Evolutionary conservation across 2,113 vertebrate species (phyloP).

Genomic region (Ivindomyrus marchei): DNA sequence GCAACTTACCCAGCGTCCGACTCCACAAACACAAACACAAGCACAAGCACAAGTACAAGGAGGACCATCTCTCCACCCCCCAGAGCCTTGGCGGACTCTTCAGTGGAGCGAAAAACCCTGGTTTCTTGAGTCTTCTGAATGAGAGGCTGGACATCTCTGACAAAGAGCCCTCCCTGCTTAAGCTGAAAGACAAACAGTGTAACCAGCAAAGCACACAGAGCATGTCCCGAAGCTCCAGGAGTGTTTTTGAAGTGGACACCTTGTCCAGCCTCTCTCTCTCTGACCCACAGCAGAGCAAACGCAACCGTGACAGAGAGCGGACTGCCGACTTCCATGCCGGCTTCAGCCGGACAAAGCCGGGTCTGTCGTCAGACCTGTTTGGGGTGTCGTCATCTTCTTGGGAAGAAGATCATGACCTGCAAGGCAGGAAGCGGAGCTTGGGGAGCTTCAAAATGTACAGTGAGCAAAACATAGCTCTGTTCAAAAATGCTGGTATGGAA

Average conservation of each 20-base stretch:
- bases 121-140: slow-evolving; percentile 67
- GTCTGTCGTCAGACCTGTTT: slow-evolving; percentile 68
- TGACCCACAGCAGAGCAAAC: slow-evolving; percentile 80
- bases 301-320: slow-evolving; percentile 68
- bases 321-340: slow-evolving; percentile 73
- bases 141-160: slow-evolving; percentile 70
- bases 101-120: slow-evolving; percentile 72
- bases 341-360: slow-evolving; percentile 66
- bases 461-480: slow-evolving; percentile 82
- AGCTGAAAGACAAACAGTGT: slow-evolving; percentile 80
- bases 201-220: slow-evolving; percentile 64
- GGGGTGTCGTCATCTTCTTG: slow-evolving; percentile 65
- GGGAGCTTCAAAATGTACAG: slow-evolving; percentile 81
- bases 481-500: slow-evolving; percentile 77
- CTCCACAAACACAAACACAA: slow-evolving; percentile 98
- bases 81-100: slow-evolving; percentile 87
- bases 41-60: slow-evolving; percentile 98
- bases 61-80: slow-evolving; percentile 75
- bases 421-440: slow-evolving; percentile 75
- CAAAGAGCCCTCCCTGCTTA: slow-evolving; percentile 74
- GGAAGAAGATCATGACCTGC: slow-evolving; percentile 66
- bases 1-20: slow-evolving; percentile 71
- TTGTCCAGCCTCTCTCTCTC: slow-evolving; percentile 76
- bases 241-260: slow-evolving; percentile 82
- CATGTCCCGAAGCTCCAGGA: slow-evolving; percentile 67